These are phyloP conservation scores for Andrena trimmerana DNA, from an alignment of 2,888 invertebrate species.

Conservation along the genomic window DNA sequence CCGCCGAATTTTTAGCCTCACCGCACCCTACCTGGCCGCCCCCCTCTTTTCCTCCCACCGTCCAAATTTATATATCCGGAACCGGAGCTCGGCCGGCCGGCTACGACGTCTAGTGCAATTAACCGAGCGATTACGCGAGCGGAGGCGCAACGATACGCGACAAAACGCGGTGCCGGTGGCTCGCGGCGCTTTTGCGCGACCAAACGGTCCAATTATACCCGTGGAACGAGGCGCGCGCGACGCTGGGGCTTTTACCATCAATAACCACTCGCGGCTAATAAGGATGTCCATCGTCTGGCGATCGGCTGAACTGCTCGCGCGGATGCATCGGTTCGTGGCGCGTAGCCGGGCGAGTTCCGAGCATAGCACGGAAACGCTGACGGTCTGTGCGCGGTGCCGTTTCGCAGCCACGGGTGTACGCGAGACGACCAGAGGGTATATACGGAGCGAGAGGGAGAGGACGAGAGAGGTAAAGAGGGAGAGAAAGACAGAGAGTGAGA, in stretches of 20 bases:
- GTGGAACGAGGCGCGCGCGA: not conserved
- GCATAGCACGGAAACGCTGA: conserved; percentile 69
- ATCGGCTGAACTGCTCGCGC: conserved; percentile 35
- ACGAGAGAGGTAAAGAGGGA: conserved; percentile 17
- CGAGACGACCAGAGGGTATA: conserved; percentile 48
- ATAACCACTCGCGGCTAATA: conserved; percentile 61
- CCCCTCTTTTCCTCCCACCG: no score
- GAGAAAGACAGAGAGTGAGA: conserved; percentile 8
- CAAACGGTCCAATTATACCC: conserved; percentile 35
- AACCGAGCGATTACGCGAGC: not conserved
- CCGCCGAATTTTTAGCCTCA: no score
- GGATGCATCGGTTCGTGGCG: conserved; percentile 42
- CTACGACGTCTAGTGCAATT: conserved; percentile 28
- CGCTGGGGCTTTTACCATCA: conserved; percentile 39
- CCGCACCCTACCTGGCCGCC: no score
- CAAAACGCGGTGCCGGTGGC: not conserved
- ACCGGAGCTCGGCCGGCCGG: no score
- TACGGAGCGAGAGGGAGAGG: not conserved
- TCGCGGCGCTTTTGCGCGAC: conserved; percentile 19
- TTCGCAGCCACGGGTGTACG: conserved; percentile 53
- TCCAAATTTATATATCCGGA: no score
- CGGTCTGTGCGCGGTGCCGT: conserved; percentile 58
- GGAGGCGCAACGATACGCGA: no score
- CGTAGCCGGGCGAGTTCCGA: conserved; percentile 54
- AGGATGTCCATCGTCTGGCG: conserved; percentile 63